phyloP scores from a whole-genome alignment of 2,888 invertebrate genomes.

The Ctenicera cuprea region DNA sequence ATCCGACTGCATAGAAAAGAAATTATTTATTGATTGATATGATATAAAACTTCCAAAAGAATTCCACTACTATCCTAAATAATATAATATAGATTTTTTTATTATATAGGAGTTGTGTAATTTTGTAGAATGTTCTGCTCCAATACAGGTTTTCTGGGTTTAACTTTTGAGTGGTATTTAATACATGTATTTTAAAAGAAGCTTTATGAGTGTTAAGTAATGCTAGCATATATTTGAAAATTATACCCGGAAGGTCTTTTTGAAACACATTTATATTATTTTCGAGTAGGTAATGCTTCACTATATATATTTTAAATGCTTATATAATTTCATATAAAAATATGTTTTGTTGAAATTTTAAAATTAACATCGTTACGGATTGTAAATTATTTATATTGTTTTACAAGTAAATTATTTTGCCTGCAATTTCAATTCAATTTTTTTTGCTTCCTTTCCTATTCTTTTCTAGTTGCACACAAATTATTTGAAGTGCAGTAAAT shows the following conservation, averaged over 20 bases:
- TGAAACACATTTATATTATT: background rate
- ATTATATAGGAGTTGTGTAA: conserved; percentile 11
- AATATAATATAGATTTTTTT: conserved; percentile 9
- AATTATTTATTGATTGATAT: conserved; percentile 11
- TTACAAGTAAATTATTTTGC: conserved; percentile 13
- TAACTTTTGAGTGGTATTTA: background rate
- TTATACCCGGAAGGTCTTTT: background rate
- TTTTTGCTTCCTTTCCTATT: too few relatives aligned
- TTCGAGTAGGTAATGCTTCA: background rate
- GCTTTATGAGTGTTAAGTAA: background rate
- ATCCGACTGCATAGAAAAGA: conserved; percentile 17
- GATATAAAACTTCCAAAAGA: conserved; percentile 21
- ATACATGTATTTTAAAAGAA: background rate
- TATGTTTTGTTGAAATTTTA: conserved; percentile 14
- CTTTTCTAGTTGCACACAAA: too few relatives aligned
- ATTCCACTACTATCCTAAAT: conserved; percentile 26
- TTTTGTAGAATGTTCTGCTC: conserved; percentile 5
- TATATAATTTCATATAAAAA: conserved; percentile 13
- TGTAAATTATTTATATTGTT: conserved; percentile 23
- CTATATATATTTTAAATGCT: background rate
- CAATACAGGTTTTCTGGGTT: background rate
- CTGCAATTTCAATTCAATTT: background rate
- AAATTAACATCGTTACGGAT: background rate
- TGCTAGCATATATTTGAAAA: background rate
- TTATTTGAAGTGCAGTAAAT: too few relatives aligned